Evolutionary conservation across 2,113 vertebrate genomes (phyloP).

Genomic region (Copsychus sechellarum): DNA sequence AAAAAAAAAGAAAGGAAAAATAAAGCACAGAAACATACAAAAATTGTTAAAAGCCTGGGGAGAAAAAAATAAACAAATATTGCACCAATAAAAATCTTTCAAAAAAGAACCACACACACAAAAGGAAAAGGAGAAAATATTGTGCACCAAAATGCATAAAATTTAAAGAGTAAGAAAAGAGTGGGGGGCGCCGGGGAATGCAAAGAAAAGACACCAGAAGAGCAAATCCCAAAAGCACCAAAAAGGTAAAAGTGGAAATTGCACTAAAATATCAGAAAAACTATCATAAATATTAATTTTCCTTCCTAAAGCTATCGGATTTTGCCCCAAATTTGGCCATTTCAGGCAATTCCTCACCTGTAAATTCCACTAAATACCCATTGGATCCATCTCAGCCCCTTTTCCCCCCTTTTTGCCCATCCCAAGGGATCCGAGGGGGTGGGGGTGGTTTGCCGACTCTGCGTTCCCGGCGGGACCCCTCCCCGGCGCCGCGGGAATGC

Average conservation of each 20-base stretch:
- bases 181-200: rapidly evolving
- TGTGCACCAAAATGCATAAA: not conserved
- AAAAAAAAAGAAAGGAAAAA: not conserved
- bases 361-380: rapidly evolving
- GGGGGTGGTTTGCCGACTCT: not conserved
- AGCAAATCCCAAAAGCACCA: not conserved
- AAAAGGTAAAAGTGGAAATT: not conserved
- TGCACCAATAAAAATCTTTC: too few relatives aligned
- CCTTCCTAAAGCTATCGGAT: not conserved
- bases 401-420: not conserved
- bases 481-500: not conserved
- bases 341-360: not conserved
- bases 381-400: not conserved
- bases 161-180: not conserved
- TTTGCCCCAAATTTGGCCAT: not conserved
- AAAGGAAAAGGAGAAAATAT: not conserved
- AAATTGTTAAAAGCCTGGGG: rapidly evolving
- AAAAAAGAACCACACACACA: not conserved
- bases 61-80: too few relatives aligned
- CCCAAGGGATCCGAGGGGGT: rapidly evolving
- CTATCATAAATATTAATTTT: rapidly evolving
- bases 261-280: not conserved
- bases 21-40: not conserved
- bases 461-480: not conserved
- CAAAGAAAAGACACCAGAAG: not conserved